Base-by-base conservation (phyloP, 2,888 invertebrate genomes). In the Apantesis nais region DNA sequence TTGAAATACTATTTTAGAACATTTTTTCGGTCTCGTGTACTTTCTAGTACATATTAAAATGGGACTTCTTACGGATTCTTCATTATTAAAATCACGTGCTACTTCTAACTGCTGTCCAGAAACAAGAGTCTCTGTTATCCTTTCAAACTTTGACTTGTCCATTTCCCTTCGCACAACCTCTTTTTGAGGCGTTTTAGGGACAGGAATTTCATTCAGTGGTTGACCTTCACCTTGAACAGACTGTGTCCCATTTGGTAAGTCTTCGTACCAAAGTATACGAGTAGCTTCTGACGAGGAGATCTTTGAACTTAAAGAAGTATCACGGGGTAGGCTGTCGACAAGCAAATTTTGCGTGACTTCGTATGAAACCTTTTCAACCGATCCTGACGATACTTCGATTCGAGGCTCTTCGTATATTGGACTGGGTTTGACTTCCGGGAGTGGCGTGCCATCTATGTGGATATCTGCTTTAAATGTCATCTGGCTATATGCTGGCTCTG, bases 401-500 rank as follows among this genome's bases (percentile, higher is more conserved):
- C 11, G 52, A 25, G 44, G 29, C 16, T 37, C 39, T n/a, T 67
- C 71, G 25, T 71, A 71, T 19, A 67, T 39, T 34, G 71, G 67
- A 19, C 71, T 71, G 0, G 64, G 71, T 29, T 2, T 63, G n/a
- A 67, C 34, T 34, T 7, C 19, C 14, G 14, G 0, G 2, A 52
- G 34, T 44, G 67, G 52, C 0, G 3, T 0, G 0, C 74, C 79
- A 37, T 83, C 79, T 0, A 64, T 67, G 29, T 81, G 81, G 1
- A 81, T 37, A 0, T 72, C 29, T n/a, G 78, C 81, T 61, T 39
- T 14, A 11, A 76, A 78, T 3, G 83, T 81, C 25, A 81, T 68
- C 66, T 83, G 83, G 14, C 69, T 74, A 66, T 68, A 83, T 7
- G 72, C 52, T 25, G 71, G 48, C 48, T 63, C 82, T 83, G 55